phyloP scores from a whole-genome alignment of 2,797 vertebrate genomes.

The Sebastes minor region DNA sequence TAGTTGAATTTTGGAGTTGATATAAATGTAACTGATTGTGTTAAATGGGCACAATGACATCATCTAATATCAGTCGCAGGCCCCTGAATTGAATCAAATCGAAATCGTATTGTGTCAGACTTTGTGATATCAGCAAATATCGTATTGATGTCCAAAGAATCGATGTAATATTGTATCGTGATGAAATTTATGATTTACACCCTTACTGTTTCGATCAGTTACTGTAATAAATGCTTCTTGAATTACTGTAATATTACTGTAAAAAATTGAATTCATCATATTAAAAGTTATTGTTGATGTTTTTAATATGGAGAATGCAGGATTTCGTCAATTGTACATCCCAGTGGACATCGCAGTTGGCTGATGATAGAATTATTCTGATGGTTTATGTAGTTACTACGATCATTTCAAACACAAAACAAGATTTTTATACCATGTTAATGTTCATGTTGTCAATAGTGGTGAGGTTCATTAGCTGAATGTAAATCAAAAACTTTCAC shows the following conservation, averaged over 20 bases:
- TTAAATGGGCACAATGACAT: no score
- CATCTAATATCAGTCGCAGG: no score
- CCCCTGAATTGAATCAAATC: no score
- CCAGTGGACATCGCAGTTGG: neutral
- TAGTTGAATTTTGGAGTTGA: no score
- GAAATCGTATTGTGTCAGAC: no score
- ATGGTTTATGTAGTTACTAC: neutral
- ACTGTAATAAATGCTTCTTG: neutral
- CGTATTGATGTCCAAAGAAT: no score
- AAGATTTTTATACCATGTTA: neutral
- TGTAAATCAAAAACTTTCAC: neutral
- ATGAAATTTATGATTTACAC: no score
- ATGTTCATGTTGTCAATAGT: neutral
- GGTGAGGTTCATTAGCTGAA: neutral
- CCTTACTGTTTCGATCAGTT: neutral
- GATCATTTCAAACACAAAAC: neutral
- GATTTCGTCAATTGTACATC: neutral
- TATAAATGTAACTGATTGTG: no score
- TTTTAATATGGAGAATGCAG: neutral
- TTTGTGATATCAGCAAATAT: no score
- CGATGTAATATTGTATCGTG: no score
- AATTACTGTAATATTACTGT: neutral
- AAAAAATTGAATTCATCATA: neutral
- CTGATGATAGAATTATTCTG: neutral
- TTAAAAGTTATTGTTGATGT: neutral